Evolutionary conservation across 1,140 invertebrate species (phyloP).

Genomic region (Drosophila paulistorum): DNA sequence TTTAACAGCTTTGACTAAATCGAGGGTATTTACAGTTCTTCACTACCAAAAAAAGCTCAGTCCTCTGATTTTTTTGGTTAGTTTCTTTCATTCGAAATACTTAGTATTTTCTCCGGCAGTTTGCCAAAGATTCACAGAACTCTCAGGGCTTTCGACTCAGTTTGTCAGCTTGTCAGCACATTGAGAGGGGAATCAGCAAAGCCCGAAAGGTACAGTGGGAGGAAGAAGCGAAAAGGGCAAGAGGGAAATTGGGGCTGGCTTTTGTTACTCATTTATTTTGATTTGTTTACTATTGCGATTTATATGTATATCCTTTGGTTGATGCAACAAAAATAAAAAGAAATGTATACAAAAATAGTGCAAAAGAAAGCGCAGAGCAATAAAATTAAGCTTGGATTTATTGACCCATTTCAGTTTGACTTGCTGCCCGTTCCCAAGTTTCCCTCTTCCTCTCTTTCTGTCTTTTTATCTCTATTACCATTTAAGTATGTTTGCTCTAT

Average conservation of each 20-base stretch:
- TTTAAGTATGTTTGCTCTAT: slow-evolving; percentile 26
- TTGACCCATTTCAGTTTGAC: slow-evolving; percentile 80
- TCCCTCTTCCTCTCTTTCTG: neutral
- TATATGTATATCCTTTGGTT: slow-evolving; percentile 71
- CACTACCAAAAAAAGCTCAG: neutral
- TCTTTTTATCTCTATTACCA: neutral
- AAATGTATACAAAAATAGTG: slow-evolving; percentile 31
- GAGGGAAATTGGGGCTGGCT: slow-evolving; percentile 34
- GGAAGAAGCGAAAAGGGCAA: neutral
- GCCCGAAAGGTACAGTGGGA: neutral
- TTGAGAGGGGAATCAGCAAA: slow-evolving; percentile 15
- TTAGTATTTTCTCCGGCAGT: slow-evolving; percentile 28
- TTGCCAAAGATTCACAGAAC: slow-evolving; percentile 49
- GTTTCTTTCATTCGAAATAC: slow-evolving; percentile 11
- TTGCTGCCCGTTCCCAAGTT: slow-evolving; percentile 42
- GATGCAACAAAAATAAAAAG: slow-evolving; percentile 8
- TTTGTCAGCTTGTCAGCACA: slow-evolving; percentile 75
- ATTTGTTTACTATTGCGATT: slow-evolving; percentile 81
- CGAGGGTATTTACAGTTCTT: neutral
- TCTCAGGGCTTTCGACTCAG: slow-evolving; percentile 50
- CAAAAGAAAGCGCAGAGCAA: slow-evolving; percentile 61
- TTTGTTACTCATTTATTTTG: slow-evolving; percentile 82
- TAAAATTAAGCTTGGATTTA: slow-evolving; percentile 81
- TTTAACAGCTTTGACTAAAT: neutral
- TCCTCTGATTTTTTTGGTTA: slow-evolving; percentile 21